These are phyloP conservation scores for Burhinus bistriatus DNA, from an alignment of 2,113 vertebrate species.

Conservation along the genomic window DNA sequence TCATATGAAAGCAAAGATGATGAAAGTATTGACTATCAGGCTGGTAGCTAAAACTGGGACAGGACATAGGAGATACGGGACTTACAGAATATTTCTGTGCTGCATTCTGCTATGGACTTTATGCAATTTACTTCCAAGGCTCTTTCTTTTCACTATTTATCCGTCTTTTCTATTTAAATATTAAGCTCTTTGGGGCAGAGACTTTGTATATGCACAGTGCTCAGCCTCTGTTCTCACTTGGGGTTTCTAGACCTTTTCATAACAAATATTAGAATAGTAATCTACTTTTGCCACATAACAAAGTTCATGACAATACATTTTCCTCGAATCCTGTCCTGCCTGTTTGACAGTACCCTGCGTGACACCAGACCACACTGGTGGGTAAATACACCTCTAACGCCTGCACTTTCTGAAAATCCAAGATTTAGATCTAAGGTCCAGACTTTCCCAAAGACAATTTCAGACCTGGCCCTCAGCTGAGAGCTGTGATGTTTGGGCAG, in stretches of 20 bases:
- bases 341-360: neutral
- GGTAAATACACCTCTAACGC: neutral
- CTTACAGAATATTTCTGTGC: neutral
- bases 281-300: neutral
- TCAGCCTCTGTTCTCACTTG: neutral
- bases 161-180: slow-evolving; percentile 40
- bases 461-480: neutral
- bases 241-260: neutral
- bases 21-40: neutral
- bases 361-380: neutral
- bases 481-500: neutral
- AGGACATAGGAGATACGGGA: neutral
- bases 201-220: neutral
- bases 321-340: neutral
- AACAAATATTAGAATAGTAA: neutral
- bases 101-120: slow-evolving; percentile 29
- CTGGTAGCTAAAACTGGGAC: neutral
- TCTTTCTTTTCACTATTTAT: slow-evolving; percentile 34
- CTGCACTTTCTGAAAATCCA: neutral
- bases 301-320: neutral
- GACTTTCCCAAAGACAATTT: neutral
- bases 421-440: neutral
- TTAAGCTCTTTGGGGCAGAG: neutral
- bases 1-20: neutral
- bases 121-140: neutral